phyloP scores from a whole-genome alignment of 2,888 invertebrate genomes.

The Leptopilina syphax region DNA sequence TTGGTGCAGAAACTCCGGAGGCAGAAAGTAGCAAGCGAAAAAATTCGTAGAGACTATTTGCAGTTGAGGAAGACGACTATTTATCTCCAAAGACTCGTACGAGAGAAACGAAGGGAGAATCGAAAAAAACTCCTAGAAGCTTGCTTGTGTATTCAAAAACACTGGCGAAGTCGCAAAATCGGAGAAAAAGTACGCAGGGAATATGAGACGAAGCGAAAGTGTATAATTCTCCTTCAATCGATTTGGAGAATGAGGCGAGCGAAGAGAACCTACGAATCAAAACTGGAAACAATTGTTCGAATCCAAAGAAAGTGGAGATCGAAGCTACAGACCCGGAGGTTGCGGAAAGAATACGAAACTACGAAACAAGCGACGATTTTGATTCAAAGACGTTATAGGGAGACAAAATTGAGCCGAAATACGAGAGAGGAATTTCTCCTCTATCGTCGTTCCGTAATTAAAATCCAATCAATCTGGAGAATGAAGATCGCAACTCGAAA shows the following conservation, averaged over 20 bases:
- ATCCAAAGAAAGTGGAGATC: constrained; percentile 77
- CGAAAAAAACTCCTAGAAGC: constrained; percentile 61
- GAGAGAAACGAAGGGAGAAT: constrained; percentile 39
- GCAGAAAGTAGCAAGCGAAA: constrained; percentile 10
- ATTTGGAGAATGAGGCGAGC: constrained; percentile 75
- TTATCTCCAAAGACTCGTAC: background rate
- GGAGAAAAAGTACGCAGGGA: constrained; percentile 60
- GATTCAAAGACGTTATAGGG: constrained; percentile 66
- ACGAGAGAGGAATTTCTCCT: constrained; percentile 50
- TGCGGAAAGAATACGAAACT: constrained; percentile 48
- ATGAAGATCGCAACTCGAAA: constrained; percentile 64
- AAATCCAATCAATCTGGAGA: constrained; percentile 64
- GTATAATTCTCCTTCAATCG: constrained; percentile 77
- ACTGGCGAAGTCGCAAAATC: constrained; percentile 72
- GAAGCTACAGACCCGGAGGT: constrained; percentile 57
- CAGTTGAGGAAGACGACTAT: constrained; percentile 5
- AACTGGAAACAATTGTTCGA: constrained; percentile 53
- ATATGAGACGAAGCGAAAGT: constrained; percentile 47
- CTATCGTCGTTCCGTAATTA: constrained; percentile 53
- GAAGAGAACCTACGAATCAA: constrained; percentile 54
- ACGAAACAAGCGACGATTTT: constrained; percentile 66
- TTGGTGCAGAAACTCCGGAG: constrained; percentile 48
- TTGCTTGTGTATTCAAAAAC: constrained; percentile 74
- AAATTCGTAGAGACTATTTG: constrained; percentile 50
- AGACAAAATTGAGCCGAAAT: constrained; percentile 61